Base-by-base conservation (phyloP, 1,140 invertebrate species). In the Neoseiulus cucumeris region DNA sequence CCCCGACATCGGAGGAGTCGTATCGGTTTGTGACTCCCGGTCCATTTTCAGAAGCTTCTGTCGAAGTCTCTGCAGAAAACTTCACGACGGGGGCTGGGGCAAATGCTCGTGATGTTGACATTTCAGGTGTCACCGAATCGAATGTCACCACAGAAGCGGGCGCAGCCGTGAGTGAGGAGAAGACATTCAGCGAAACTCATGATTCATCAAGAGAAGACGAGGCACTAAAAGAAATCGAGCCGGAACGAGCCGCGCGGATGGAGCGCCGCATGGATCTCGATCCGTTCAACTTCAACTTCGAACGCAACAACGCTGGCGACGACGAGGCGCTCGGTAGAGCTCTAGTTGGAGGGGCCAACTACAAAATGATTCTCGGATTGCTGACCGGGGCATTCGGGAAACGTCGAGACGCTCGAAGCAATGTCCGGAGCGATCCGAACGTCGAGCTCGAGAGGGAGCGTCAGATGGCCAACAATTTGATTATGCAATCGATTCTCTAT, bases 401-500 rank as follows among this genome's bases (percentile, higher is more conserved):
- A 33, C 51, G 51, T 17, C 51, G 51, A 59, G 51, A 59, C 22
- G 25, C 22, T 25, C 51, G 51, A 25, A 59, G 51, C 33, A 25
- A 29, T 9, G 51, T 33, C 14, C 14, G 33, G 51, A 25, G 33
- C 25, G 33, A 25, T 20, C 17, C 25, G n/a, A 25, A 9, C 14
- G 14, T 25, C 22, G 51, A 59, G 25, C 25, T 59, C 14, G 51
- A 59, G 33, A 59, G 22, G 51, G 5, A 14, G 25, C 51, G 51
- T 20, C 51, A 59, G 22, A 25, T 59, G n/a, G 51, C 51, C 14
- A 59, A 59, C 51, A 59, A 59, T 9, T 17, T 59, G 51, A 25
- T 59, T 5, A 59, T 59, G 51, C 25, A 33, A 59, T 59, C 51
- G 22, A 17, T 59, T 29, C 51, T 59, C 51, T 59, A 59, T 20